These are phyloP conservation scores for Actenoides hombroni DNA, from an alignment of 2,113 vertebrate species.

Conservation along the genomic window DNA sequence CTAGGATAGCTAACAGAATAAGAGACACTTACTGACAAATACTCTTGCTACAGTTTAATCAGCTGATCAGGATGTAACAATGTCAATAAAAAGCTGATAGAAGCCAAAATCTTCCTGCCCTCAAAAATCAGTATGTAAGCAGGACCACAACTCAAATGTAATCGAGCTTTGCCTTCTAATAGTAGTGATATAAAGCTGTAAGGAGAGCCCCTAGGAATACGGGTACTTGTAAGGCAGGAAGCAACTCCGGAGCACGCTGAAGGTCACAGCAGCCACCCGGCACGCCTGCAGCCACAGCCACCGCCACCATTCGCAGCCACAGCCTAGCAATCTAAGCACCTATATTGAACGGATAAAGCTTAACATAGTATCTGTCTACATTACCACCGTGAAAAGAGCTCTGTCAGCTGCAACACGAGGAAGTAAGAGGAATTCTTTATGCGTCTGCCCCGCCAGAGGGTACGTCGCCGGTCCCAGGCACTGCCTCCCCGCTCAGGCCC, in stretches of 20 bases:
- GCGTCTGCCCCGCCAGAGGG: too few relatives aligned
- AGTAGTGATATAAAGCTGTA: accelerated
- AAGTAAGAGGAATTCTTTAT: neutral
- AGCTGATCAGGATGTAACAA: neutral
- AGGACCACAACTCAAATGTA: neutral
- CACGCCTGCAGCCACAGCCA: neutral
- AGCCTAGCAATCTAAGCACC: too few relatives aligned
- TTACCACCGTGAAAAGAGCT: neutral
- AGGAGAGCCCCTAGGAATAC: accelerated
- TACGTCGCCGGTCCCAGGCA: neutral
- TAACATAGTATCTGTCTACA: accelerated
- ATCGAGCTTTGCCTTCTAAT: neutral
- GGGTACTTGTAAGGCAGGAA: neutral
- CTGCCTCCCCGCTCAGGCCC: neutral
- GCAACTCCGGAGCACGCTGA: neutral
- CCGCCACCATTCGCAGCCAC: neutral
- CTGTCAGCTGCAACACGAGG: neutral
- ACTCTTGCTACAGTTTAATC: neutral
- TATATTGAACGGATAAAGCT: accelerated
- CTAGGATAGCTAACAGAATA: neutral
- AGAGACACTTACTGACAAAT: neutral
- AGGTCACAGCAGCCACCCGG: neutral
- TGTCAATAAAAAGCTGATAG: neutral
- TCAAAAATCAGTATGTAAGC: neutral
- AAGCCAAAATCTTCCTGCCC: neutral